Base-by-base conservation (phyloP, 2,888 invertebrate genomes). In the Micoletzkya japonica region DNA sequence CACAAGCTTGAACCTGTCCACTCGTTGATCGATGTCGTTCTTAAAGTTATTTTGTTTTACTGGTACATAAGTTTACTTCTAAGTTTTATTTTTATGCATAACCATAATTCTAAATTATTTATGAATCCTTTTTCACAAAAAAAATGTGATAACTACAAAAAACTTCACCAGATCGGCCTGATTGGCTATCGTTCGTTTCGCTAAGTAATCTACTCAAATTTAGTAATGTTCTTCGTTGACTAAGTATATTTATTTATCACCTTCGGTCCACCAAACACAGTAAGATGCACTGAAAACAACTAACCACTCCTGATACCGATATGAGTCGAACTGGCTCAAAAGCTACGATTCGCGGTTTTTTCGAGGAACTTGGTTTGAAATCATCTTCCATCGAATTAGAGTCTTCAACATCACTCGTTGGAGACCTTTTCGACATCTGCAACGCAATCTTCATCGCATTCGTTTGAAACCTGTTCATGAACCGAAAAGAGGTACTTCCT, bases 1-100 rank as follows among this genome's bases (percentile, higher is more conserved):
- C 87, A 94, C 94, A 86, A 97, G 96, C 88, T 98, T 97, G 86
- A 95, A 95, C 2, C 71, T 59, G 20, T 75, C 66, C 26, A 76
- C 73, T 17, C 72, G 73, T 20, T 70, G 70, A 20, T 77, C 76
- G 57, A 84, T 76, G 32, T 82, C 82, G 34, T 76, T 78, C 84
- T 84, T 73, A 68, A 83, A 73, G 34, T 44, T 14, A 61, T n/a
- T 44, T 17, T 44, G n/a, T 17, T 44, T n/a, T 44, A 14, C n/a
- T 44, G 49, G n/a, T 17, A 14, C 49, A 44, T n/a, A n/a, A n/a
- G 14, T 44, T 44, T n/a, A 17, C 49, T 17, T 44, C 49, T 14
- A 44, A 14, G 49, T 17, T 17, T 44, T 17, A n/a, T 14, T 17
- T n/a, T 44, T 44, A 44, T 14, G 14, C 14, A 44, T 44, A 14